Evolutionary conservation across 2,888 invertebrate species (phyloP).

Genomic region (Dorcus hopei): DNA sequence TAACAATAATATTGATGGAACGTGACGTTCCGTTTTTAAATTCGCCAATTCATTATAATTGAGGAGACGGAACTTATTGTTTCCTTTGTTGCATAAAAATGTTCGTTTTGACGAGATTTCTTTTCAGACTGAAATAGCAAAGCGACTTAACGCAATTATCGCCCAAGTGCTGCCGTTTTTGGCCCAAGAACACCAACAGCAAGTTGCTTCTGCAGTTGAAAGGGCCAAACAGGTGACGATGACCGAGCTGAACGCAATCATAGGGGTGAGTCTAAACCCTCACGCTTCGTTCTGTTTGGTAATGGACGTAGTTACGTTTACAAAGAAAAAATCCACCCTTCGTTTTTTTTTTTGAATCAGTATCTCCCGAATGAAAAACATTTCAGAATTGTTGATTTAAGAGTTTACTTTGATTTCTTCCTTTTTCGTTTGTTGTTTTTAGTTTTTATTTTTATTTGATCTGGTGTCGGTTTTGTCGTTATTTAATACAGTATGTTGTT

Average conservation of each 20-base stretch:
- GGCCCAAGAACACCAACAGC: conserved; percentile 87
- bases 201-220: conserved; percentile 90
- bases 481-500: conserved; percentile 45
- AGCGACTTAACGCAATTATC: conserved; percentile 89
- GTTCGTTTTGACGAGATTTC: not conserved
- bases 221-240: conserved; percentile 93
- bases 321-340: not conserved
- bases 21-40: too few relatives aligned
- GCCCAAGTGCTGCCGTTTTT: conserved; percentile 92
- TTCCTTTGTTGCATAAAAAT: too few relatives aligned
- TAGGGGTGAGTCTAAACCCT: conserved; percentile 70
- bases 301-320: not conserved
- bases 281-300: not conserved
- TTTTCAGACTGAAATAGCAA: conserved; percentile 88
- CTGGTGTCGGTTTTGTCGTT: conserved; percentile 36
- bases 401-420: not conserved
- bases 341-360: not conserved
- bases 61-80: too few relatives aligned
- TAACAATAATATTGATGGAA: too few relatives aligned
- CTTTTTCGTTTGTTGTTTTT: conserved; percentile 5
- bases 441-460: conserved; percentile 15
- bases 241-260: conserved; percentile 90
- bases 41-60: too few relatives aligned
- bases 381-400: not conserved
- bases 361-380: conserved; percentile 5